These are phyloP conservation scores for Eledona agricola DNA, from an alignment of 2,888 invertebrate species.

Conservation along the genomic window DNA sequence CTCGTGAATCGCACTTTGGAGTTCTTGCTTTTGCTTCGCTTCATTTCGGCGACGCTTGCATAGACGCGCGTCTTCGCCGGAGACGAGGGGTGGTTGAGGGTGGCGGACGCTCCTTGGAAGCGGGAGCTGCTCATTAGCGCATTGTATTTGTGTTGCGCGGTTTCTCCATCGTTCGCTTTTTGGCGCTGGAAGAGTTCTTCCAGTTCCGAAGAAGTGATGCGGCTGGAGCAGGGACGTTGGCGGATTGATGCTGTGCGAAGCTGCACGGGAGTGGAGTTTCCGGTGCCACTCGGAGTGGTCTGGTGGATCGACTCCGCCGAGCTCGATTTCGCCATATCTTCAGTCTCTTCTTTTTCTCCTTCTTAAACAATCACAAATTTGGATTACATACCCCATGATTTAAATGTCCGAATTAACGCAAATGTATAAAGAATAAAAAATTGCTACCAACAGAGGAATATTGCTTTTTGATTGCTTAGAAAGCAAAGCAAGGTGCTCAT, in stretches of 20 bases:
- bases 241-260: constrained; percentile 91
- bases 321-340: constrained; percentile 80
- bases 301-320: constrained; percentile 83
- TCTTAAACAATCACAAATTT: constrained; percentile 58
- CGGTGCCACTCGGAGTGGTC: constrained; percentile 61
- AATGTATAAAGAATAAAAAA: too few species aligned
- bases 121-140: constrained; percentile 78
- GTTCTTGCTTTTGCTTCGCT: constrained; percentile 79
- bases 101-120: constrained; percentile 72
- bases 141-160: constrained; percentile 56
- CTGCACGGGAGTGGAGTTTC: constrained; percentile 70
- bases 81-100: constrained; percentile 70
- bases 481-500: too few species aligned
- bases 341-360: constrained; percentile 78
- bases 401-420: too few species aligned
- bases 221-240: constrained; percentile 84
- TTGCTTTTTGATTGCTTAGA: too few species aligned
- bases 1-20: constrained; percentile 63
- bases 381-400: too few species aligned
- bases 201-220: constrained; percentile 90
- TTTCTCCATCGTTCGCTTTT: constrained; percentile 45
- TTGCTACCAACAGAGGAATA: too few species aligned
- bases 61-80: constrained; percentile 78
- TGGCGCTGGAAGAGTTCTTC: constrained; percentile 93
- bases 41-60: constrained; percentile 96